Evolutionary conservation across 2,888 invertebrate species (phyloP).

Genomic region (Tryphoninae sp.): DNA sequence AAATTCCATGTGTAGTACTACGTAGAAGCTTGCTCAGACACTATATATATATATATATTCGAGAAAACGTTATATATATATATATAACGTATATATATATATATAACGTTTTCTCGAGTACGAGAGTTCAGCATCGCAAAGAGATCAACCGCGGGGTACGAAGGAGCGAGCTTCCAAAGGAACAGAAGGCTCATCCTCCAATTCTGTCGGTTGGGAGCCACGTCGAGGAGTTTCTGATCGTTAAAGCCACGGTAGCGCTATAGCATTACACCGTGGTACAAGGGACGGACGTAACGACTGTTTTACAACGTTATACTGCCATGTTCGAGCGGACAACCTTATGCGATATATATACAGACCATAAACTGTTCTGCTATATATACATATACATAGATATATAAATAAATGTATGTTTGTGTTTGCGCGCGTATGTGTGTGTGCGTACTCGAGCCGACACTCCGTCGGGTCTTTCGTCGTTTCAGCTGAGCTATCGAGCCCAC

Average conservation of each 20-base stretch:
- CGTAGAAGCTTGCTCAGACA: not conserved
- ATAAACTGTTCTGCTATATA: not conserved
- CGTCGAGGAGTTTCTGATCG: constrained; percentile 61
- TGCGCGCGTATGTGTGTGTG: too few relatives aligned
- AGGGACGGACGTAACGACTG: constrained; percentile 59
- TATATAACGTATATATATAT: constrained; percentile 18
- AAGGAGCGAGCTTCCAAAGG: constrained; percentile 23
- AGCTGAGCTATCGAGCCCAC: not conserved
- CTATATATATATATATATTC: constrained; percentile 1
- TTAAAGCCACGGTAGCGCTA: constrained; percentile 62
- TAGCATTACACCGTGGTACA: constrained; percentile 8
- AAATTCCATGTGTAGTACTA: constrained; percentile 43
- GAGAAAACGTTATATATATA: too few relatives aligned
- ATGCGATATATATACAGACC: not conserved
- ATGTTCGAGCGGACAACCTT: constrained; percentile 17
- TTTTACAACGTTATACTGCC: constrained; percentile 61
- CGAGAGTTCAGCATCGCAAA: constrained; percentile 33
- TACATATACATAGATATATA: not conserved
- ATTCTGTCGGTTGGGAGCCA: constrained; percentile 21
- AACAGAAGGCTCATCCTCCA: constrained; percentile 24
- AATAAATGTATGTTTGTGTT: not conserved
- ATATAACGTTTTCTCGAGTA: constrained; percentile 1
- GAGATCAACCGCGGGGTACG: constrained; percentile 28
- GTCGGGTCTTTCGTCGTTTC: not conserved
- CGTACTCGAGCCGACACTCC: too few relatives aligned